Conservation (phyloP, 2,797 vertebrate species). For the Enteromius mattozi region DNA sequence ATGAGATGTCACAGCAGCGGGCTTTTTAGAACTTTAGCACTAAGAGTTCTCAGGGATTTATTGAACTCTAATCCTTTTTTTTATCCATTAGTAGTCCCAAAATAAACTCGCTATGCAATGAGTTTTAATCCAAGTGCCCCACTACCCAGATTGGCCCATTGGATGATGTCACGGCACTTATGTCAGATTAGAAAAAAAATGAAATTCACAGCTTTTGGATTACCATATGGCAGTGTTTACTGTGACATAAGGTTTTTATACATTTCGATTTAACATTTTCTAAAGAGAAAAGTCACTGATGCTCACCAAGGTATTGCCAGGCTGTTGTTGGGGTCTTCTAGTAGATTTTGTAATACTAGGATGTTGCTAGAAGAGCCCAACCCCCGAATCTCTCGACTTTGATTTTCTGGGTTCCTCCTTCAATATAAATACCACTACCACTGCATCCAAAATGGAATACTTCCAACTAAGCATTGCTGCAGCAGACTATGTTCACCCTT, state of each 20-base stretch:
- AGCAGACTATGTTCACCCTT: background rate
- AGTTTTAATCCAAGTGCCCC: slow-evolving; percentile 70
- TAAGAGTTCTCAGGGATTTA: slow-evolving; percentile 67
- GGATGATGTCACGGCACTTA: slow-evolving; percentile 25
- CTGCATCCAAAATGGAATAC: no score
- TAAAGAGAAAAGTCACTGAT: background rate
- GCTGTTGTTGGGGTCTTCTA: background rate
- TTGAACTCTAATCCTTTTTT: slow-evolving; percentile 75
- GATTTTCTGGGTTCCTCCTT: no score
- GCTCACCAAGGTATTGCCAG: background rate
- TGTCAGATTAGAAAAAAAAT: slow-evolving; percentile 18
- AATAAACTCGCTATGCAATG: slow-evolving; percentile 74
- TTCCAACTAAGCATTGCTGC: background rate
- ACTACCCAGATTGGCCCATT: background rate
- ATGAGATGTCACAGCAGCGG: slow-evolving; percentile 51
- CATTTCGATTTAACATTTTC: background rate
- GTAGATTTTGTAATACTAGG: background rate
- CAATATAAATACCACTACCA: no score
- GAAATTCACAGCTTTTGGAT: background rate
- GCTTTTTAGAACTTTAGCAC: slow-evolving; percentile 66
- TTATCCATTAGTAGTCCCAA: slow-evolving; percentile 72
- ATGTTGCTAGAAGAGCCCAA: background rate
- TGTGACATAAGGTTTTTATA: background rate
- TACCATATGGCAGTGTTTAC: background rate
- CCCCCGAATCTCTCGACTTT: no score